These are phyloP conservation scores for Xanthorhoe spadicearia DNA, from an alignment of 2,888 invertebrate species.

Conservation along the genomic window DNA sequence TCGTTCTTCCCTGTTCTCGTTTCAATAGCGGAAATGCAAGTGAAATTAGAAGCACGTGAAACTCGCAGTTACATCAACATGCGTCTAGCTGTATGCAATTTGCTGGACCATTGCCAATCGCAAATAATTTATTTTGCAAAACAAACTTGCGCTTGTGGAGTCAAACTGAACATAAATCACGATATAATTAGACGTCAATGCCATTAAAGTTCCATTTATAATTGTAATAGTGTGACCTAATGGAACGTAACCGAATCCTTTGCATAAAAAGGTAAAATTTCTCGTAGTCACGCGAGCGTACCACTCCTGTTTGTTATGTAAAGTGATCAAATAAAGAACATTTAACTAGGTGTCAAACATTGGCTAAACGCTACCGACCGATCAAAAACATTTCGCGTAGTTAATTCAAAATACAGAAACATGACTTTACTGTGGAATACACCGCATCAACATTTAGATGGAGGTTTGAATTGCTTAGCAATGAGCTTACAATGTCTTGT, in stretches of 20 bases:
- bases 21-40: conserved; percentile 23
- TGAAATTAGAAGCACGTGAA: conserved; percentile 32
- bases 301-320: background rate
- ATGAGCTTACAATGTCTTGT: no score
- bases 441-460: no score
- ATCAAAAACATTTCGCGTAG: no score
- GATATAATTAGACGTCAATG: conserved; percentile 12
- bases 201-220: background rate
- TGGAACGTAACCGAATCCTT: background rate
- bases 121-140: conserved; percentile 29
- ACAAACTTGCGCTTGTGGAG: conserved; percentile 18
- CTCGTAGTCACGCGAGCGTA: background rate
- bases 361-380: no score
- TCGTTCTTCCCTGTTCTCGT: conserved; percentile 11
- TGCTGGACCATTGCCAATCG: conserved; percentile 30
- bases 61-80: conserved; percentile 31
- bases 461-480: no score
- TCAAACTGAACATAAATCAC: conserved; percentile 17
- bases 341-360: no score
- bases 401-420: no score
- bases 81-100: conserved; percentile 27
- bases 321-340: background rate
- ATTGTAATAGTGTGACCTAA: conserved; percentile 1
- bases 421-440: no score
- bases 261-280: background rate